Base-by-base conservation (phyloP, 2,797 vertebrate species). In the Sylvilagus floridanus region DNA sequence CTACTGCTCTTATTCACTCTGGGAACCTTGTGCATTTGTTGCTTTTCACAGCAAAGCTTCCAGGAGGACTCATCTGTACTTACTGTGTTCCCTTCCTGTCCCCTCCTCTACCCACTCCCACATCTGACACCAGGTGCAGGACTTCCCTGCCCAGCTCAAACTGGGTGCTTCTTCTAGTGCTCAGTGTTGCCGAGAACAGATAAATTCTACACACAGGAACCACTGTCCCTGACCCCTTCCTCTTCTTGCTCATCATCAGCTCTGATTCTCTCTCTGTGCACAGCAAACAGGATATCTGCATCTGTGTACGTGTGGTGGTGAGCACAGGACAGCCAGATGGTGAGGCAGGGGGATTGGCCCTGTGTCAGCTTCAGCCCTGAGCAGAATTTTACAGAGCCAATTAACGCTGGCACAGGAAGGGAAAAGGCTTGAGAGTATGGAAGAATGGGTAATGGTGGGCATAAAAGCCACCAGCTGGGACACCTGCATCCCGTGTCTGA, bases 361-460 rank as follows among this genome's bases (percentile, higher is more conserved):
- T 28, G 28, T 7, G 22, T 68, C 37, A 76, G 72, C 26, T 62
- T 85, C 35, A 65, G 63, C 21, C 50, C 26, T 77, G 16, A 24
- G 60, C 68, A 89, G 65, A 9, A 75, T 76, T 92, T 93, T 32
- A 76, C 21, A 88, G 7, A 89, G 24, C n/a, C 65, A 86, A 28
- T 30, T 54, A 73, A 10, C n/a, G 42, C 10, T 24, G 42, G 84
- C 52, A 75, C 32, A n/a, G 71, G 63, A 82, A 52, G 50, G 32
- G 22, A 11, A 81, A 86, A 73, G 35, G 35, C 73, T 24, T 35
- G 26, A 83, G 11, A 68, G 24, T 37, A 91, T 17, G 54, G 28
- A 24, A 54, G 14, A 47, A 65, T 5, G 52, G 11, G 50, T 11
- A 66, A 37, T 50, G 13, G 14, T 22, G 12, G 7, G 79, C 37